Percentiles rank a stretch among this genome's conserved stretches.
phyloP scores from a whole-genome alignment of 2,113 vertebrate genomes.

The Misgurnus mizolepis region DNA sequence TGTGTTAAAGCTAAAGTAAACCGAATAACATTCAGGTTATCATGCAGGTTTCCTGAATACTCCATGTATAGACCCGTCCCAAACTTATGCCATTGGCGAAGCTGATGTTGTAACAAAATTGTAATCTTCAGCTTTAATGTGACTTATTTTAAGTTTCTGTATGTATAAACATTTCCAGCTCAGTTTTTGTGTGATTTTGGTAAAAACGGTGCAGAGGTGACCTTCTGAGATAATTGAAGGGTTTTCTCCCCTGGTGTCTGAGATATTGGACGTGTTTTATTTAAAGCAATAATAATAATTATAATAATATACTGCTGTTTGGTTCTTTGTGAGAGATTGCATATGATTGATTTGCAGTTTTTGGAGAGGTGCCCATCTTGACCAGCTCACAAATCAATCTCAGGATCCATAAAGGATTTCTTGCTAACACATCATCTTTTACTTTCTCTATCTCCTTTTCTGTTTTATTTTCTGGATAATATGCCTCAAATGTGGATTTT shows the following conservation, averaged over 20 bases:
- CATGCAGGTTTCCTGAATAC: too few relatives aligned
- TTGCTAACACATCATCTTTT: not conserved
- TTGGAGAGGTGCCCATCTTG: not conserved
- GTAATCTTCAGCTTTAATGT: not conserved
- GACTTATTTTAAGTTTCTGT: conserved; percentile 28
- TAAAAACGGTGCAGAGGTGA: conserved; percentile 72
- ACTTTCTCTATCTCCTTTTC: conserved; percentile 12
- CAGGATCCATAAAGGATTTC: not conserved
- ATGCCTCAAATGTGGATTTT: conserved; percentile 1
- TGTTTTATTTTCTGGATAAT: not conserved
- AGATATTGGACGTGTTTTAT: conserved; percentile 49
- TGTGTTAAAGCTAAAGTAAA: not conserved
- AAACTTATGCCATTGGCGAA: too few relatives aligned
- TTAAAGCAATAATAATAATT: conserved; percentile 38
- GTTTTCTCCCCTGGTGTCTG: conserved; percentile 53
- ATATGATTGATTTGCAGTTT: conserved; percentile 18
- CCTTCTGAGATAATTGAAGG: conserved; percentile 30
- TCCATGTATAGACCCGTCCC: too few relatives aligned
- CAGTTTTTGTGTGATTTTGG: conserved; percentile 79
- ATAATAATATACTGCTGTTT: not conserved
- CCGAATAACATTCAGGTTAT: not conserved
- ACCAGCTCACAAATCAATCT: conserved; percentile 11
- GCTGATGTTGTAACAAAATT: not conserved
- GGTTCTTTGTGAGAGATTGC: conserved; percentile 21
- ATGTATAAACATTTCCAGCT: conserved; percentile 38